phyloP scores from a whole-genome alignment of 2,113 vertebrate genomes.

The Rhagologus leucostigma region DNA sequence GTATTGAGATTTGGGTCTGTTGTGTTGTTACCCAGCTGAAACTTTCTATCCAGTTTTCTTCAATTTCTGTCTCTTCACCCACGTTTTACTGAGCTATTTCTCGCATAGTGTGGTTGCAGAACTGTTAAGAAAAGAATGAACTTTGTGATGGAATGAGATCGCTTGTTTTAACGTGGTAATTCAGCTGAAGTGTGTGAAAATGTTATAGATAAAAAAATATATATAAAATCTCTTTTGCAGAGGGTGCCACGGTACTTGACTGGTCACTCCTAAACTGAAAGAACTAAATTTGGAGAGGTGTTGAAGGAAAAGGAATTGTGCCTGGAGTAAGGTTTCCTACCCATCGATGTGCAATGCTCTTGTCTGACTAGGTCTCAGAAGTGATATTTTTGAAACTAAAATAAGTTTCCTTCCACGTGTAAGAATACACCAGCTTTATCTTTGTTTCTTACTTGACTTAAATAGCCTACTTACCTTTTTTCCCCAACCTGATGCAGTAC shows the following conservation, averaged over 20 bases:
- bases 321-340: not conserved
- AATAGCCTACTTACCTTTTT: not conserved
- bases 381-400: not conserved
- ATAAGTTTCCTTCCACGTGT: not conserved
- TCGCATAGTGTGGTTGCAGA: not conserved
- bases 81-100: not conserved
- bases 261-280: not conserved
- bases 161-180: not conserved
- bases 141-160: not conserved
- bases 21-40: not conserved
- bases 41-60: not conserved
- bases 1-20: not conserved
- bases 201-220: not conserved
- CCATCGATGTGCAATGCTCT: not conserved
- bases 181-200: not conserved
- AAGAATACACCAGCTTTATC: not conserved
- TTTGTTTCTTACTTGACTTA: not conserved
- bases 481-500: not conserved
- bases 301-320: not conserved
- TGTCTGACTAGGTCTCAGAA: not conserved
- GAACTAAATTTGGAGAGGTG: not conserved
- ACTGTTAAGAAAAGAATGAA: not conserved
- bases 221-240: accelerated
- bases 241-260: not conserved
- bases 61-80: not conserved